These are phyloP conservation scores for Poecile atricapillus DNA, from an alignment of 2,113 vertebrate genomes.

Conservation along the genomic window DNA sequence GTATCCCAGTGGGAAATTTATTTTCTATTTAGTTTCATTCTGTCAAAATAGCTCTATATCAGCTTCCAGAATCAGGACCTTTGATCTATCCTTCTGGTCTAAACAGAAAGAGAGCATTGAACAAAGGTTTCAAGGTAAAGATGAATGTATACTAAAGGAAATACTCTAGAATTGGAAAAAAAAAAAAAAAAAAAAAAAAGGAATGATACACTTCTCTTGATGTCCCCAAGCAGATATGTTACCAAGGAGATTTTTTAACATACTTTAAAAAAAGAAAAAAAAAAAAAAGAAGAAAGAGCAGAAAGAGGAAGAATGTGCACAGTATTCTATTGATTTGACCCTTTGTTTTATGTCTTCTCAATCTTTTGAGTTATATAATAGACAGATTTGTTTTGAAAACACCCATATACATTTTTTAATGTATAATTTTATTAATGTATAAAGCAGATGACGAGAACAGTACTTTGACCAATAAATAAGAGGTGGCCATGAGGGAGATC, in stretches of 20 bases:
- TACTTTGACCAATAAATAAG: background rate
- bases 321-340: background rate
- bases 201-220: background rate
- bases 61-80: background rate
- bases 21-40: background rate
- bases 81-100: background rate
- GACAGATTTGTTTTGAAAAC: background rate
- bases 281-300: rapidly evolving
- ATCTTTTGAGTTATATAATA: background rate
- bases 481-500: background rate
- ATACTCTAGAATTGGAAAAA: background rate
- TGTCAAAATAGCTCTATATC: background rate
- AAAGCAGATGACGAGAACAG: background rate
- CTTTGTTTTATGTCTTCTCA: background rate
- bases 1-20: background rate
- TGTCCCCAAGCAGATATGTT: background rate
- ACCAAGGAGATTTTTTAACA: background rate
- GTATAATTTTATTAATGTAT: background rate
- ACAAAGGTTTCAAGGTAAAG: background rate
- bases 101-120: background rate
- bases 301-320: background rate
- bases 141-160: background rate
- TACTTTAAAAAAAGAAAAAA: too few relatives aligned
- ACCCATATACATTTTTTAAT: background rate
- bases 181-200: background rate